A percentile compares a stretch with the other conserved stretches of the same genome.
Conservation (phyloP, 2,797 vertebrate species). For the Enteromius fasciolatus region DNA sequence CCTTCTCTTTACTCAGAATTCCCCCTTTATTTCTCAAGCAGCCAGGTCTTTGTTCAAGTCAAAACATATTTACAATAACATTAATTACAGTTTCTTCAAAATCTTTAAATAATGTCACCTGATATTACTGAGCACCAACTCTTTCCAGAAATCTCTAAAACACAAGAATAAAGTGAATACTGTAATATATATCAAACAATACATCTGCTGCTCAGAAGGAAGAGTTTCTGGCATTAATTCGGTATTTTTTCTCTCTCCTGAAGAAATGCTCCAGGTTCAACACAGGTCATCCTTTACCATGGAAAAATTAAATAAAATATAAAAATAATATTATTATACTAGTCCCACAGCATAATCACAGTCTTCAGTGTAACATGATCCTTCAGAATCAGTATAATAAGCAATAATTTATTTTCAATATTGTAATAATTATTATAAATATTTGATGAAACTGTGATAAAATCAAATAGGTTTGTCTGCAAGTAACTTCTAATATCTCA, state of each 20-base stretch:
- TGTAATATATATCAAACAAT: constrained; percentile 14
- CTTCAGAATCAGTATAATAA: neutral
- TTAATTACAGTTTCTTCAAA: constrained; percentile 40
- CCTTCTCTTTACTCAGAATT: neutral
- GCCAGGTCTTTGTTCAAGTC: constrained; percentile 33
- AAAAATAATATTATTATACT: neutral
- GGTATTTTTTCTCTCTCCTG: too few species aligned
- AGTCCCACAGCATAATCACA: neutral
- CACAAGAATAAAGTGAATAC: constrained; percentile 20
- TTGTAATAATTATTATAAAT: neutral
- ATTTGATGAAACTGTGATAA: neutral
- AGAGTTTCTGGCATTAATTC: neutral
- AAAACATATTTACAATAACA: constrained; percentile 39
- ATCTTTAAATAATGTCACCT: constrained; percentile 22
- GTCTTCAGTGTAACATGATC: neutral
- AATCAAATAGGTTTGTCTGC: neutral
- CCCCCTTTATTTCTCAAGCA: neutral
- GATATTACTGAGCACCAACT: constrained; percentile 26
- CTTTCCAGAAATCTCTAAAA: constrained; percentile 17
- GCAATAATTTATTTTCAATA: neutral
- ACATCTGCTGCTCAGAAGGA: neutral
- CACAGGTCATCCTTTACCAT: neutral
- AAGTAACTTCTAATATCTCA: neutral
- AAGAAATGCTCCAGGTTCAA: neutral
- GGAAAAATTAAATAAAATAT: neutral